Evolutionary conservation across 2,888 invertebrate genomes (phyloP), one percentile per base, ranked within the genome.

Genomic region (Stegophylla sp.): DNA sequence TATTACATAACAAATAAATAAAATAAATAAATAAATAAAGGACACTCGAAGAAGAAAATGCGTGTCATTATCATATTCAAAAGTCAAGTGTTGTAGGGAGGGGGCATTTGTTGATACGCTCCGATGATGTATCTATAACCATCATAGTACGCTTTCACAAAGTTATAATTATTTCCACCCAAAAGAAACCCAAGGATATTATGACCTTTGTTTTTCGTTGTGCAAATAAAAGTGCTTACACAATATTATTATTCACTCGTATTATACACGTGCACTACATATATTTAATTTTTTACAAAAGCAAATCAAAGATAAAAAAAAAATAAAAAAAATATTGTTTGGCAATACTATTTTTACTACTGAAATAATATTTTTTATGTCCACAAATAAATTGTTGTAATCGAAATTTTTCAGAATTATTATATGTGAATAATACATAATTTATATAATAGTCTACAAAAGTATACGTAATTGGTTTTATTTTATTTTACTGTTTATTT

Each of bases 31-130:
- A n/a, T n/a, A n/a, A 79, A 71, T 61, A 51, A 71, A 79, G 69
- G 45, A 71, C 79, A 79, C 79, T 71, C 69, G 23, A 51, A 69
- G 41, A 3, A 61, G 51, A 71, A 71, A 71, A 79, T 20, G 45
- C 67, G 59, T n/a, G n/a, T 77, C 53, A 66, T 76, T 76, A 76
- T 76, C 64, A 26, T n/a, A n/a, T 75, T 73, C 28, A 17, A 51
- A 77, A 69, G 67, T 77, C 45, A 23, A 45, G 66, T 67, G 53
- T 12, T n/a, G n/a, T n/a, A n/a, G n/a, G 20, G 41, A 66, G 48
- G 3, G 7, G 41, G 45, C 41, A 53, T 45, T 77, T 69, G 79
- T 77, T 69, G 79, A 15, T 59, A 69, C 59, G 59, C 59, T 59
- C 51, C 41, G 71, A 51, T 45, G 71, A n/a, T 23, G n/a, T 23